Evolutionary conservation across 2,113 vertebrate species (phyloP).

Genomic region (Tetrax tetrax): DNA sequence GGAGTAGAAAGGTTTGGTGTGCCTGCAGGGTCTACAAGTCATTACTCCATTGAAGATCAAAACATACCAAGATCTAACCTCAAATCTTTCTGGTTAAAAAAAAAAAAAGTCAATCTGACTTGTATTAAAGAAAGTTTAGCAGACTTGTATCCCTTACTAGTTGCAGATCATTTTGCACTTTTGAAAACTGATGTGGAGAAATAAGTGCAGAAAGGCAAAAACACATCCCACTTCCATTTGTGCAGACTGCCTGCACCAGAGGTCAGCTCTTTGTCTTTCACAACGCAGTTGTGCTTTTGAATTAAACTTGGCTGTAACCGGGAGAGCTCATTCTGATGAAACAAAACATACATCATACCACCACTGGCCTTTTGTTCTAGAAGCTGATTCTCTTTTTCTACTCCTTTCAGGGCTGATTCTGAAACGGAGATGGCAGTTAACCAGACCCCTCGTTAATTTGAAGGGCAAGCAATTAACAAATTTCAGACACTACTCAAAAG

Average conservation of each 20-base stretch:
- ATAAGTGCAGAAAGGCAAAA: background rate
- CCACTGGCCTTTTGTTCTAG: background rate
- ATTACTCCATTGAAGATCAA: background rate
- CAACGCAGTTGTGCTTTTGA: background rate
- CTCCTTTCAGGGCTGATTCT: background rate
- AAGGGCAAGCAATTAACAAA: background rate
- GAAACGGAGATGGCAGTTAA: background rate
- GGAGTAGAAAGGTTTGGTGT: background rate
- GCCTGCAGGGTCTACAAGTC: background rate
- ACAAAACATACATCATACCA: background rate
- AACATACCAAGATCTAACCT: background rate
- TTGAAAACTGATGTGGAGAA: background rate
- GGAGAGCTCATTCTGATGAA: background rate
- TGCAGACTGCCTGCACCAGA: background rate
- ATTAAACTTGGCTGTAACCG: background rate
- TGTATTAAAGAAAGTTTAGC: background rate
- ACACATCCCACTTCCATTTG: background rate
- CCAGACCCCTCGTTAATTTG: background rate
- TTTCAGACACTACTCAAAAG: background rate
- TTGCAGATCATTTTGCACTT: background rate
- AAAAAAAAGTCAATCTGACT: too few relatives aligned
- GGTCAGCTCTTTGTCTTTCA: background rate
- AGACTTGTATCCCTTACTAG: background rate
- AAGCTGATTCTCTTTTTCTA: background rate
- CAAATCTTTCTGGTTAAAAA: background rate